Conservation (phyloP, 2,113 vertebrate species). For the Numida meleagris region DNA sequence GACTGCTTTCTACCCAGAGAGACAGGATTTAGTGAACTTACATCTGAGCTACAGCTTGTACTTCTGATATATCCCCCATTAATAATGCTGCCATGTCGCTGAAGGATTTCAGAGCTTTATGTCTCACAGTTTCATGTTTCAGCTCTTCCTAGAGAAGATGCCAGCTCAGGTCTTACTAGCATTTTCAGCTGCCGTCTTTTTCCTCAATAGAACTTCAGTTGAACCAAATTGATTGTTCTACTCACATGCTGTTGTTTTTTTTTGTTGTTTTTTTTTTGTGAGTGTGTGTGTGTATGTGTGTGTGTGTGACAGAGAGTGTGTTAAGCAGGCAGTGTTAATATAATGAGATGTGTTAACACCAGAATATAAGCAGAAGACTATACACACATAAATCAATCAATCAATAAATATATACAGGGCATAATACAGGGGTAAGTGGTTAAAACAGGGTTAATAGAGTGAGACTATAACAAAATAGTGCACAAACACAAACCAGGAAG, state of each 20-base stretch:
- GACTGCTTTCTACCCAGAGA: background rate
- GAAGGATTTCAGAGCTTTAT: background rate
- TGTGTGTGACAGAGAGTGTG: no score
- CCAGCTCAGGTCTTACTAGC: accelerated
- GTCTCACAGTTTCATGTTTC: background rate
- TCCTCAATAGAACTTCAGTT: background rate
- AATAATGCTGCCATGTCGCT: background rate
- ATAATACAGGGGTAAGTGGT: background rate
- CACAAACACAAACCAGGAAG: background rate
- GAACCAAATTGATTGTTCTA: background rate
- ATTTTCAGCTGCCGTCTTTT: background rate
- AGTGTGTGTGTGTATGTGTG: no score
- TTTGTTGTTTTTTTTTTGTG: background rate
- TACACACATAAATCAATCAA: no score
- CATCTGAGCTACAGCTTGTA: background rate
- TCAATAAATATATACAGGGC: background rate
- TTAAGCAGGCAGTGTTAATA: background rate
- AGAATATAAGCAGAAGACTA: background rate
- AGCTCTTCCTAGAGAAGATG: background rate
- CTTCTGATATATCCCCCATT: background rate
- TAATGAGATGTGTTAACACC: background rate
- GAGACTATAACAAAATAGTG: background rate
- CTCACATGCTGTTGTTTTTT: background rate
- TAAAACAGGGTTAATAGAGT: background rate
- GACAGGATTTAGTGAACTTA: background rate